A percentile compares a stretch with the other conserved stretches of the same genome.
Conservation (phyloP, 1,140 invertebrate species). For the Sycophaga agraensis region DNA sequence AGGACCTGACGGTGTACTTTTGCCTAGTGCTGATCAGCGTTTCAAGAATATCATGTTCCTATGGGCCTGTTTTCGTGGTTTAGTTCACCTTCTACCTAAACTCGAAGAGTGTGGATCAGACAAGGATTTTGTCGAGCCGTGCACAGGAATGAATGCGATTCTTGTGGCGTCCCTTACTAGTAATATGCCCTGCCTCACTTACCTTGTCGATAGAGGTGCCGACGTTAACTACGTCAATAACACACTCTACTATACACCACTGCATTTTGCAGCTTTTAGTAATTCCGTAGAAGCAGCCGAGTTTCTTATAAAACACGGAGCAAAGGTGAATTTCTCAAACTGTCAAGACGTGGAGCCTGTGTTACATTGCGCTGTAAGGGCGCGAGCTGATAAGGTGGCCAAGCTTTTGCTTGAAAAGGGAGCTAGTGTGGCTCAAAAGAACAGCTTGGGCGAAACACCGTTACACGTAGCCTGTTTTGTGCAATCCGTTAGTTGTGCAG, state of each 20-base stretch:
- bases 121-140: slow-evolving; percentile 43
- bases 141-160: slow-evolving; percentile 47
- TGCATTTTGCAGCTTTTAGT: slow-evolving; percentile 63
- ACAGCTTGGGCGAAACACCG: slow-evolving; percentile 62
- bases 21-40: slow-evolving; percentile 27
- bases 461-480: slow-evolving; percentile 65
- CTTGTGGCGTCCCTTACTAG: slow-evolving; percentile 46
- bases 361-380: slow-evolving; percentile 62
- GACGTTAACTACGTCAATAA: slow-evolving; percentile 47
- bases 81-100: slow-evolving; percentile 40
- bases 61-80: slow-evolving; percentile 49
- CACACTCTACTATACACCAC: slow-evolving; percentile 59
- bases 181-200: slow-evolving; percentile 43
- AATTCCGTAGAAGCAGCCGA: slow-evolving; percentile 59
- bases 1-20: slow-evolving; percentile 10
- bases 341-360: slow-evolving; percentile 53
- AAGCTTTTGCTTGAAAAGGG: slow-evolving; percentile 63
- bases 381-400: slow-evolving; percentile 60
- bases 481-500: slow-evolving; percentile 60
- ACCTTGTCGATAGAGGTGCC: slow-evolving; percentile 46
- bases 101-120: slow-evolving; percentile 43
- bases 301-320: slow-evolving; percentile 57
- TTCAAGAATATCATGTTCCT: slow-evolving; percentile 47
- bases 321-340: slow-evolving; percentile 42
- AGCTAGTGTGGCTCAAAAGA: slow-evolving; percentile 61